phyloP scores from a whole-genome alignment of 1,140 invertebrate genomes.

The Drosophila nebulosa region DNA sequence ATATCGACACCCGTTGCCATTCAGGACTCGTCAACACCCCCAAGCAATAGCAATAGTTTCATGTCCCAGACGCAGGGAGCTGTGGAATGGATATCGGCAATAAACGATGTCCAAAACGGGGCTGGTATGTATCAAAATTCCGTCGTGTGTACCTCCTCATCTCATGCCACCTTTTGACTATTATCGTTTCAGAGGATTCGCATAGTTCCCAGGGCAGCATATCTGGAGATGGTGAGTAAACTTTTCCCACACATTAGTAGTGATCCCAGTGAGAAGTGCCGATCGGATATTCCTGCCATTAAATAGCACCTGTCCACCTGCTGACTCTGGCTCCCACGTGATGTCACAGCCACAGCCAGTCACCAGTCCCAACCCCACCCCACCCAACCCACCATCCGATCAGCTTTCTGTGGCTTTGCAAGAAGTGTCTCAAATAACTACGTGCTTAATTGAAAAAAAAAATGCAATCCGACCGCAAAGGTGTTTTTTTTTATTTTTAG shows the following conservation, averaged over 20 bases:
- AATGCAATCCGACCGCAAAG: constrained; percentile 44
- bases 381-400: constrained; percentile 27
- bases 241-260: not conserved
- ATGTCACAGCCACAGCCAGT: not conserved
- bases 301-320: not conserved
- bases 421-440: constrained; percentile 50
- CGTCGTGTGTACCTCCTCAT: too few relatives aligned
- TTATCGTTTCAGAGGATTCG: constrained; percentile 63
- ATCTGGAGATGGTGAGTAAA: constrained; percentile 70
- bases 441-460: constrained; percentile 61
- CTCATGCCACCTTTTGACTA: not conserved
- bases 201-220: constrained; percentile 77
- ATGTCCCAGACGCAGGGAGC: constrained; percentile 56
- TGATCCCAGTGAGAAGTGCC: not conserved
- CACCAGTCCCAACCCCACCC: not conserved
- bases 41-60: constrained; percentile 35
- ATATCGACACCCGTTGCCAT: constrained; percentile 17
- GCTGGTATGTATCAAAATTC: constrained; percentile 35
- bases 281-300: not conserved
- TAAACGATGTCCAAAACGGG: constrained; percentile 57
- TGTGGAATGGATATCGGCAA: constrained; percentile 64
- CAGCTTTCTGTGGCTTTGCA: constrained; percentile 49
- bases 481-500: constrained; percentile 44
- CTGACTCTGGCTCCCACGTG: constrained; percentile 7
- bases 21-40: constrained; percentile 27